A percentile compares a stretch with the other conserved stretches of the same genome.
phyloP scores from a whole-genome alignment of 2,113 vertebrate species.

The Cyprinodon brontotheroides region DNA sequence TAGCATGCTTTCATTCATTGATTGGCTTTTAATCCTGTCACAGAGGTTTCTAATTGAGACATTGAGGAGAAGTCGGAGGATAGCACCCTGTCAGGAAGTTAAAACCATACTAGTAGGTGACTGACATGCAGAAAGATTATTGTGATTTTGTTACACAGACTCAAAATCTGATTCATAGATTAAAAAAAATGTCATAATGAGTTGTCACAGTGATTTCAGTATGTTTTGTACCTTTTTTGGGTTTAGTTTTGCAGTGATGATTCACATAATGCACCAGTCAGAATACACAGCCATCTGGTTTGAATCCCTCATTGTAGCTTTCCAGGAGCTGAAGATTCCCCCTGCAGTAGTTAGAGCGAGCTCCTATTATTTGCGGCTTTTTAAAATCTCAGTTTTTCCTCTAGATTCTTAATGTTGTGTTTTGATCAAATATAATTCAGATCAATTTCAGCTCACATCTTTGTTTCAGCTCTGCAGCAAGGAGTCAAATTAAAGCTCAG shows the following conservation, averaged over 20 bases:
- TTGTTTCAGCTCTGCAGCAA: slow-evolving; percentile 1
- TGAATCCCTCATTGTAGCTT: neutral
- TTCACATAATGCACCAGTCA: neutral
- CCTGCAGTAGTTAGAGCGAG: neutral
- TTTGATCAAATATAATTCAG: neutral
- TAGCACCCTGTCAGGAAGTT: neutral
- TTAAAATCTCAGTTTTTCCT: neutral
- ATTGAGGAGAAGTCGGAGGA: slow-evolving; percentile 4
- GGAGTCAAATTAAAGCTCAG: slow-evolving; percentile 18
- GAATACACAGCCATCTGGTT: neutral
- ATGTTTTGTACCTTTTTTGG: slow-evolving; percentile 10
- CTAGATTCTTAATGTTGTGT: neutral
- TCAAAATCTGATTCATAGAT: neutral
- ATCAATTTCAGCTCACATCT: neutral
- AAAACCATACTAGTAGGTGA: slow-evolving; percentile 12
- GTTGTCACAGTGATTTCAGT: slow-evolving; percentile 1
- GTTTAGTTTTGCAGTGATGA: neutral
- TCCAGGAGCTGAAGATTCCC: neutral
- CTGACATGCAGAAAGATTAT: neutral
- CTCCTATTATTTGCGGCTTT: neutral
- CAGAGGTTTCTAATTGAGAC: slow-evolving; percentile 10
- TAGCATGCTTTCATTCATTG: neutral
- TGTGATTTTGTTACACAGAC: slow-evolving; percentile 3
- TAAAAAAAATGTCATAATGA: neutral
- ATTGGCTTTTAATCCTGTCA: slow-evolving; percentile 1